Base-by-base conservation (phyloP, 2,888 invertebrate genomes). In the Neuroscelio doddi region DNA sequence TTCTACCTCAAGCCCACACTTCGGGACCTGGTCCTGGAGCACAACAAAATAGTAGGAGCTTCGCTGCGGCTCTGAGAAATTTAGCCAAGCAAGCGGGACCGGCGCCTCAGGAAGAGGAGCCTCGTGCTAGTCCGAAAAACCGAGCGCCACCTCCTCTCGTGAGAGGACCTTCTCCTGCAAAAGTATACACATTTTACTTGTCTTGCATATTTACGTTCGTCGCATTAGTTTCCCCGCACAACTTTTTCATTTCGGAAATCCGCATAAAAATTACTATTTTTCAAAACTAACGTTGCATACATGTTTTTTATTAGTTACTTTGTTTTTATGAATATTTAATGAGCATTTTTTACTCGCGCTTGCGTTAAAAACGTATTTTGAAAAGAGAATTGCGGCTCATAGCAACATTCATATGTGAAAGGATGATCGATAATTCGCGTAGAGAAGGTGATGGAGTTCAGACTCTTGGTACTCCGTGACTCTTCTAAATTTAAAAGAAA, bases 1-100 rank as follows among this genome's bases (percentile, higher is more conserved):
- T 81, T 64, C 73, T 82, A 80, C 82, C 82, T 69, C 82, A 82
- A 74, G 79, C 81, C 72, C 82, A 82, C 58, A 81, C 82, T 49
- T 78, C 82, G 32, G 86, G 85, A 46, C 86, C 86, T 30, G 85
- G 85, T 56, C 86, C 86, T 27, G 86, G 86, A 68, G 77, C 82
- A 45, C 83, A 77, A 68, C 84, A 79, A 62, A 82, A 79, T 58
- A 82, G 82, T 65, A 77, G 86, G 45, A 95, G 95, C 59, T 96
- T 96, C 87, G 96, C 96, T 49, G 95, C 96, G 41, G 96, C 96
- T 16, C 87, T 97, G 49, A 89, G 96, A 59, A 94, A 93, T 82
- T 88, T 96, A 72, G 96, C 96, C 68, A 95, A 96, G 86, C 96
- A 96, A 85, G 95, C 95, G 15, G 93, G 93, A 61, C 93, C 92